A percentile compares a stretch with the other conserved stretches of the same genome.
Conservation (phyloP, 2,888 invertebrate species). For the Scaptodrosophila latifasciaeformis region DNA sequence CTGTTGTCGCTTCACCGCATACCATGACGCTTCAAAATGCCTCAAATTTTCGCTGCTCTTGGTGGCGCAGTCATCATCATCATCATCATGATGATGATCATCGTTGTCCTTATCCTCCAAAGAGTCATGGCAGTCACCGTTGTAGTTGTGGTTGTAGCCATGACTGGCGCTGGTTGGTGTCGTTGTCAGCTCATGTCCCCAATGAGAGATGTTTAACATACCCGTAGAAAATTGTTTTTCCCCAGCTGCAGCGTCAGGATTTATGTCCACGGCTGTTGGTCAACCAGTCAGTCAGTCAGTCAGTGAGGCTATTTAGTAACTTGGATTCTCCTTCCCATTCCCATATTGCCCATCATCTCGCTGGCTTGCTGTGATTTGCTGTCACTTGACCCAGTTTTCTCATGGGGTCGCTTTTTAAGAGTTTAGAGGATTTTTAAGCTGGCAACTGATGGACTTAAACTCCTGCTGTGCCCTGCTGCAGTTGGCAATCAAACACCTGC, state of each 20-base stretch:
- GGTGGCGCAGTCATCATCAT: conserved; percentile 10
- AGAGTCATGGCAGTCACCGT: too few species aligned
- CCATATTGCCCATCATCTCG: neutral
- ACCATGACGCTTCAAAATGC: conserved; percentile 5
- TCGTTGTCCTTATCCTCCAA: conserved; percentile 28
- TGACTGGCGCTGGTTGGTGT: conserved; percentile 31
- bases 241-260: conserved; percentile 59
- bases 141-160: neutral
- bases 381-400: conserved; percentile 57
- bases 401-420: conserved; percentile 20
- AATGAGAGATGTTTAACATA: conserved; percentile 59
- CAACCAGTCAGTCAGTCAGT: conserved; percentile 2
- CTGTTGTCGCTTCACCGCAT: neutral
- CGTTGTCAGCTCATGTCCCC: conserved; percentile 52
- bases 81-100: conserved; percentile 22
- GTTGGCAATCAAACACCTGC: conserved; percentile 19
- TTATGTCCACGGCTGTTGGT: conserved; percentile 40
- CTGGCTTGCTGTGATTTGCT: conserved; percentile 55
- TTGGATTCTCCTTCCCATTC: conserved; percentile 7
- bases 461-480: conserved; percentile 16
- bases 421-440: conserved; percentile 44
- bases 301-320: conserved; percentile 54
- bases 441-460: conserved; percentile 52
- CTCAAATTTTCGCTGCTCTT: neutral
- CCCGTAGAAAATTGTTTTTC: conserved; percentile 67